phyloP scores from a whole-genome alignment of 2,113 vertebrate species.

The Phodopus roborovskii region DNA sequence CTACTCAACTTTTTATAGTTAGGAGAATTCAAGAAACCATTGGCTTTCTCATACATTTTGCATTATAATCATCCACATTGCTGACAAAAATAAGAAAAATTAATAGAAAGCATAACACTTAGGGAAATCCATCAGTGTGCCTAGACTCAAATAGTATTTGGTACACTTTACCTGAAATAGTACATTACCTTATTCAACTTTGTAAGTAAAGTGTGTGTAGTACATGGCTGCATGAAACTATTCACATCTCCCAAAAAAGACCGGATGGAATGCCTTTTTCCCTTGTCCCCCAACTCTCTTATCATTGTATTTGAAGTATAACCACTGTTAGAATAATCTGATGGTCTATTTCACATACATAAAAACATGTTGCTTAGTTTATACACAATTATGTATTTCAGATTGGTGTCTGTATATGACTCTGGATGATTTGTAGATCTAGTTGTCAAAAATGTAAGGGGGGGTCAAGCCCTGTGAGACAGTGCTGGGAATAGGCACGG shows the following conservation, averaged over 20 bases:
- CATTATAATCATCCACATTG: neutral
- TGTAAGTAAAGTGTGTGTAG: conserved; percentile 28
- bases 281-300: neutral
- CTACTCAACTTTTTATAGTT: conserved; percentile 55
- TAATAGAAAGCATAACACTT: neutral
- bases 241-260: conserved; percentile 13
- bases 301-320: conserved; percentile 28
- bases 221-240: neutral
- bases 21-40: neutral
- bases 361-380: neutral
- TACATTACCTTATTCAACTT: conserved; percentile 34
- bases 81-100: conserved; percentile 49
- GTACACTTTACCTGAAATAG: conserved; percentile 1
- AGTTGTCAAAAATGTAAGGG: neutral
- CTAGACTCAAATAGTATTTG: conserved; percentile 51
- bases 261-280: neutral
- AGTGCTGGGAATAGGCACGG: neutral
- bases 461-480: neutral
- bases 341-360: conserved; percentile 6
- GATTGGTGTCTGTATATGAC: neutral
- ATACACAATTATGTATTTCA: neutral
- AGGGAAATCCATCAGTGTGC: neutral
- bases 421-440: conserved; percentile 23
- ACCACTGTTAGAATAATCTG: neutral
- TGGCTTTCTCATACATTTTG: neutral